phyloP scores from a whole-genome alignment of 1,140 invertebrate genomes.

The Himalopsyche phryganea region DNA sequence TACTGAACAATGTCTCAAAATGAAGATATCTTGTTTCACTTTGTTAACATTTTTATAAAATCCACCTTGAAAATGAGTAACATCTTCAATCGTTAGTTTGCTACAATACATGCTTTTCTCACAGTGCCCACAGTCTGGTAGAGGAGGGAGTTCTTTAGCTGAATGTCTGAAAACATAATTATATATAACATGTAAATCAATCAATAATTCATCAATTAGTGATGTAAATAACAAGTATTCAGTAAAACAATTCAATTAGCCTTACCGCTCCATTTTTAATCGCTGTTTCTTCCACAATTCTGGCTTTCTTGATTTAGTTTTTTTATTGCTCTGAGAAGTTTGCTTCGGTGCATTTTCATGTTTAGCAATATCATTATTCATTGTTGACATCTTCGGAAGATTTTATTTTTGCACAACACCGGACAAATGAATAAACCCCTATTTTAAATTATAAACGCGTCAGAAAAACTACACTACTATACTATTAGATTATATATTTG shows the following conservation, averaged over 20 bases:
- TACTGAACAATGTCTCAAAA: constrained; percentile 17
- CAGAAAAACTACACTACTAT: too few relatives aligned
- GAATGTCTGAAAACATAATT: constrained; percentile 7
- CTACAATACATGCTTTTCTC: constrained; percentile 17
- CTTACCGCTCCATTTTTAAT: constrained; percentile 5
- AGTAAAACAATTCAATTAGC: neutral
- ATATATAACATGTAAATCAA: neutral
- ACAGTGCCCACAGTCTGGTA: constrained; percentile 12
- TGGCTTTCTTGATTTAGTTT: neutral
- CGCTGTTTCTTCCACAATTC: constrained; percentile 6
- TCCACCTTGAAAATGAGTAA: constrained; percentile 5
- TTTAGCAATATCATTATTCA: too few relatives aligned
- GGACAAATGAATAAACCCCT: too few relatives aligned
- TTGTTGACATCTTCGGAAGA: too few relatives aligned
- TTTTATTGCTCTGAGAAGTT: neutral
- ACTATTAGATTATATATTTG: too few relatives aligned
- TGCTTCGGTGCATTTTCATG: neutral
- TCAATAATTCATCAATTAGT: neutral
- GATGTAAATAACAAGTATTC: neutral
- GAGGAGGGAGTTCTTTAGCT: constrained; percentile 8
- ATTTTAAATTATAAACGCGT: too few relatives aligned
- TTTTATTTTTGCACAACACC: too few relatives aligned
- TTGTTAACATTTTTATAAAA: constrained; percentile 14
- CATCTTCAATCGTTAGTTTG: constrained; percentile 6
- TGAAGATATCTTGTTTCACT: constrained; percentile 24